Evolutionary conservation across 2,888 invertebrate genomes (phyloP).

Genomic region (Eupithecia exiguata): DNA sequence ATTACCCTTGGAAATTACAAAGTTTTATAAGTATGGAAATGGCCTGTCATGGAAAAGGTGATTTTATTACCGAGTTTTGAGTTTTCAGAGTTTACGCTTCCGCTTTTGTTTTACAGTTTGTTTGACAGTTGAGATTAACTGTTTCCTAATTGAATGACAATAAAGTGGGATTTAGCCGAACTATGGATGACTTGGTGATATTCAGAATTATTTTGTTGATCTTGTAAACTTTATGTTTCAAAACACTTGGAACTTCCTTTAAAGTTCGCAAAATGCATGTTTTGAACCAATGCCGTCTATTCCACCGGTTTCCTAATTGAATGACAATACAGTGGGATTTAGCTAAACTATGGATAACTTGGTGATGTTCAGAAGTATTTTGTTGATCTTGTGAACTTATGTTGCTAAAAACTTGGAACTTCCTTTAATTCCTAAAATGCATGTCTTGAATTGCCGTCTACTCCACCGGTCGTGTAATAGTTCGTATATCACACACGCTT

Average conservation of each 20-base stretch:
- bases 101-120: constrained; percentile 19
- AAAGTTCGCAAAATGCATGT: background rate
- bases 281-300: background rate
- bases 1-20: constrained; percentile 37
- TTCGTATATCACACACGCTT: constrained; percentile 25
- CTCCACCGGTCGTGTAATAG: constrained; percentile 13
- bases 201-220: background rate
- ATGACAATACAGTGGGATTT: background rate
- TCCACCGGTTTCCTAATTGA: constrained; percentile 4
- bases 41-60: constrained; percentile 31
- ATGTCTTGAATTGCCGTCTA: background rate
- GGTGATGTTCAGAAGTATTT: background rate
- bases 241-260: background rate
- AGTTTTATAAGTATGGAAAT: constrained; percentile 38
- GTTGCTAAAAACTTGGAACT: background rate
- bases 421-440: background rate
- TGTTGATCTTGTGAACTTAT: background rate
- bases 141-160: constrained; percentile 4
- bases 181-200: background rate
- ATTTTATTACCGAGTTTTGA: constrained; percentile 34
- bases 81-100: constrained; percentile 17
- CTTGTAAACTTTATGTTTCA: background rate
- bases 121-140: constrained; percentile 8
- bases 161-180: background rate
- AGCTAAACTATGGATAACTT: background rate